Conservation (phyloP, 2,113 vertebrate species). For the Leptocoma aspasia region DNA sequence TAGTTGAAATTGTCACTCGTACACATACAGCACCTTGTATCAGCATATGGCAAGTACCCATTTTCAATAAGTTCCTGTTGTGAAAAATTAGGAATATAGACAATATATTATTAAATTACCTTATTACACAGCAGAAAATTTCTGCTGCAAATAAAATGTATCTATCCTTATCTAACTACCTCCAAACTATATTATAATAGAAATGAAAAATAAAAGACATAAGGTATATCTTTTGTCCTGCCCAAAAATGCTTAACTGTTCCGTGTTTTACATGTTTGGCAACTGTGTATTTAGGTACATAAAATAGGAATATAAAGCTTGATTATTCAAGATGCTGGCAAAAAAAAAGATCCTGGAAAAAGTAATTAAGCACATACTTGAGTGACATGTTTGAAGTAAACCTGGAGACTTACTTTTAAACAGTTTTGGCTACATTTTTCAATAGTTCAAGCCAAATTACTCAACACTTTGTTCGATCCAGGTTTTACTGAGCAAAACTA, state of each 20-base stretch:
- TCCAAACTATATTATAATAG: background rate
- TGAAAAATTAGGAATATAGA: background rate
- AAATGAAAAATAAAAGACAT: background rate
- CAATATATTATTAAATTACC: background rate
- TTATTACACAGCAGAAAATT: background rate
- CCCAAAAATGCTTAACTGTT: background rate
- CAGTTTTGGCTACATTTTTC: background rate
- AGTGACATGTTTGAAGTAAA: constrained; percentile 13
- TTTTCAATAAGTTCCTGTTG: background rate
- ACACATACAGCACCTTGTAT: rapidly evolving
- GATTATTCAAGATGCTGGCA: background rate
- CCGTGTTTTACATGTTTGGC: background rate
- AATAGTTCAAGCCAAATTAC: background rate
- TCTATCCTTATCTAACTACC: background rate
- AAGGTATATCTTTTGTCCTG: background rate
- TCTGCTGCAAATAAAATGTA: background rate
- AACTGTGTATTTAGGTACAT: background rate
- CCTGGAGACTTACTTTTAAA: background rate
- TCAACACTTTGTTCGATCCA: rapidly evolving
- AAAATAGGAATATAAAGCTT: background rate
- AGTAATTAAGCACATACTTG: constrained; percentile 1
- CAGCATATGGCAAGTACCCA: background rate
- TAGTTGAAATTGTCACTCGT: background rate
- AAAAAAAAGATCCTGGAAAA: background rate
- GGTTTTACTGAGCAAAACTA: background rate